phyloP scores from a whole-genome alignment of 92 coral and sea anemone genomes.

The Zoanthus gigantus region DNA sequence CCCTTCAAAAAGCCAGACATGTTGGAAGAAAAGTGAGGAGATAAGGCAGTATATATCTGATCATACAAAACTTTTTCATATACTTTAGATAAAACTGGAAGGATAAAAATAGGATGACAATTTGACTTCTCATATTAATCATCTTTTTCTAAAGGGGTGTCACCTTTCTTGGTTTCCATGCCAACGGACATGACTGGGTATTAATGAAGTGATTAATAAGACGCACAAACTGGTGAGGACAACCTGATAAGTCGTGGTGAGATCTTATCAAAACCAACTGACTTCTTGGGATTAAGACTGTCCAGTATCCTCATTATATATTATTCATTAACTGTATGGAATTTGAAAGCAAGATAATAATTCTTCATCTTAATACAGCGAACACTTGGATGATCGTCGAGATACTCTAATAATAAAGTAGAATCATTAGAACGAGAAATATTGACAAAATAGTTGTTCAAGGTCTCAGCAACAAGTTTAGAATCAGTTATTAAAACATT shows the following conservation, averaged over 20 bases:
- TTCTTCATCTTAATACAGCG: background rate
- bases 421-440: slow-evolving; percentile 49
- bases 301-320: background rate
- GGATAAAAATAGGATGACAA: too few relatives aligned
- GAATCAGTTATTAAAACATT: slow-evolving; percentile 60
- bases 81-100: too few relatives aligned
- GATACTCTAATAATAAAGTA: background rate
- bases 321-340: background rate
- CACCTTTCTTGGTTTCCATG: too few relatives aligned
- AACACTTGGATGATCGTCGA: background rate
- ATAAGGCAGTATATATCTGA: too few relatives aligned
- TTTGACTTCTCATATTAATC: too few relatives aligned
- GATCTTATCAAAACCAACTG: slow-evolving; percentile 2
- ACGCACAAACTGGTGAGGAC: background rate
- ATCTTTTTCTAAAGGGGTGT: too few relatives aligned
- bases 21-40: too few relatives aligned
- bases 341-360: background rate
- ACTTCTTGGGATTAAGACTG: background rate
- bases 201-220: background rate
- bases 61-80: too few relatives aligned
- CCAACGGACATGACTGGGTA: too few relatives aligned
- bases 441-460: slow-evolving; percentile 55
- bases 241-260: background rate
- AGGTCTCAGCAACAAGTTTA: slow-evolving; percentile 49
- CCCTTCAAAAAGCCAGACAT: too few relatives aligned